Evolutionary conservation across 2,888 invertebrate genomes (phyloP), one percentile per base, ranked within the genome.

Genomic region (Globia sparganii): DNA sequence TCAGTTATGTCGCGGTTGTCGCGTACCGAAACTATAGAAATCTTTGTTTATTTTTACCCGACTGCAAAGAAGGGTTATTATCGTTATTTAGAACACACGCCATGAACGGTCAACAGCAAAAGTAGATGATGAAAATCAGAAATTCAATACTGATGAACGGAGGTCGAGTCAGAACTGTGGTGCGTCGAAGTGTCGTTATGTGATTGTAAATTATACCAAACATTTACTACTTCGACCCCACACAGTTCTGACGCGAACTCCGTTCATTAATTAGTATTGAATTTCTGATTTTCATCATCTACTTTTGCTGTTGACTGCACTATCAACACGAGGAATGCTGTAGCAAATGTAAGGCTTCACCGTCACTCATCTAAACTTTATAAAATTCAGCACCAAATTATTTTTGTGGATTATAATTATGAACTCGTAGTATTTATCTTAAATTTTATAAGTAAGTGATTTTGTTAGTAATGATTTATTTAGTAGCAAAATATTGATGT

Each of bases 341-440:
- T 49, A 75, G 66, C 62, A 75, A 75, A 75, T 56, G n/a, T 78
- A 70, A 70, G 59, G 74, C 66, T 81, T 72, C 43, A 71, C 58
- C 81, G 74, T 75, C 85, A 84, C 81, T 84, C 83, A 73, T 62
- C 31, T 64, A 75, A 67, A 68, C 25, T 71, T 80, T 67, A 64
- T 70, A 72, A 74, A 78, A 70, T 62, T 76, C 72, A 83, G 80
- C 80, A 83, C 75, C 72, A 83, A 84, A 61, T 69, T 70, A 67
- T 64, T 65, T 71, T 70, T 59, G 43, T 71, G 73, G 68, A 69
- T 72, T 81, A 46, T 64, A 67, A 53, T 68, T 73, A 59, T 34
- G 34, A 62, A 70, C 31, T 83, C 18, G 34, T 65, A 65, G 59
- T 15, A 72, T 31, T 61, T 56, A 53, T 15, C 43, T 65, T 72